Conservation (phyloP, 2,113 vertebrate species). For the Zeus faber region DNA sequence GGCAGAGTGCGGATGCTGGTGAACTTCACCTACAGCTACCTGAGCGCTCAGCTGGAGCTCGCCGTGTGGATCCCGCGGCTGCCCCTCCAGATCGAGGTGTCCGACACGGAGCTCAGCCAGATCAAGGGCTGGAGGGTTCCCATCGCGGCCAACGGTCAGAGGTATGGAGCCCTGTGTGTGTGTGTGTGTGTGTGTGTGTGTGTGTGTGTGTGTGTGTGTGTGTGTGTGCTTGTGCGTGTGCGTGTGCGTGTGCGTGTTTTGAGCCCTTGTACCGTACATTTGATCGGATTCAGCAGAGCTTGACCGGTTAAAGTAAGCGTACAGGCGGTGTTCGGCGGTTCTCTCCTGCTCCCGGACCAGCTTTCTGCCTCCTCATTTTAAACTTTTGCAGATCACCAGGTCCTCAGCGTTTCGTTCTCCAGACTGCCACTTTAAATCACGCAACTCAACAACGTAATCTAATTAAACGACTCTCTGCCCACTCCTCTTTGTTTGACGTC, state of each 20-base stretch:
- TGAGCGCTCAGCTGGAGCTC: slow-evolving; percentile 84
- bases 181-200: slow-evolving; percentile 2
- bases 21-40: slow-evolving; percentile 90
- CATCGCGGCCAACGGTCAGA: slow-evolving; percentile 74
- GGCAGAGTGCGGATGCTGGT: slow-evolving; percentile 84
- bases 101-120: slow-evolving; percentile 93
- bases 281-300: too few relatives aligned
- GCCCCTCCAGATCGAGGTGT: slow-evolving; percentile 94
- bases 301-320: too few relatives aligned
- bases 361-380: too few relatives aligned
- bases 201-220: slow-evolving; percentile 20
- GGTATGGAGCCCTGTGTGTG: slow-evolving; percentile 68
- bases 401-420: too few relatives aligned
- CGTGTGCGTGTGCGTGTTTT: not conserved
- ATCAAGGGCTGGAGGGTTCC: slow-evolving; percentile 95
- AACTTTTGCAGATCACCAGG: too few relatives aligned
- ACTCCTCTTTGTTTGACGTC: too few relatives aligned
- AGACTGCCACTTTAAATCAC: too few relatives aligned
- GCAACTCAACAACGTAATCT: too few relatives aligned
- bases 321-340: too few relatives aligned
- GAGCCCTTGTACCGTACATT: too few relatives aligned
- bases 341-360: too few relatives aligned
- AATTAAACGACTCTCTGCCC: too few relatives aligned
- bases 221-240: not conserved
- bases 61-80: slow-evolving; percentile 93